Conservation (phyloP, 2,797 vertebrate species). For the Morelia viridis region DNA sequence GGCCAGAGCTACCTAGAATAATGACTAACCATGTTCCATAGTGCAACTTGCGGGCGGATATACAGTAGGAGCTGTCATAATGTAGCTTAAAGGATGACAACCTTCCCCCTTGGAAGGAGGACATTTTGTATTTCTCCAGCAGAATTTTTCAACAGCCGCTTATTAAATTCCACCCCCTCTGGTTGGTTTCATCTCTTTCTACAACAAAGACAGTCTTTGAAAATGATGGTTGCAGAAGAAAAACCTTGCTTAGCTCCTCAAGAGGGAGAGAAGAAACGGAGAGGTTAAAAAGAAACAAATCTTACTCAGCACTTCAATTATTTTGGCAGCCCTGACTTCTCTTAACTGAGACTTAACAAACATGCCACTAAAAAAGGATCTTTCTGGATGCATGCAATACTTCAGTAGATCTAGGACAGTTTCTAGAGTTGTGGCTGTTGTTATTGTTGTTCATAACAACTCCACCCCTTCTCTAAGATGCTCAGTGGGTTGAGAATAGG, state of each 20-base stretch:
- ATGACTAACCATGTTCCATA: not conserved
- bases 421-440: not conserved
- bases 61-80: too few relatives aligned
- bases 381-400: not conserved
- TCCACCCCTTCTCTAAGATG: not conserved
- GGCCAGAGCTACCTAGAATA: not conserved
- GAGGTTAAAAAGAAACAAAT: not conserved
- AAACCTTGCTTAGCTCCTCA: constrained; percentile 32
- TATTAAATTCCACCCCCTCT: constrained; percentile 49
- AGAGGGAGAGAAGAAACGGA: constrained; percentile 27
- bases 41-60: not conserved
- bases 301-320: too few relatives aligned
- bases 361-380: not conserved
- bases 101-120: not conserved
- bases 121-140: constrained; percentile 51
- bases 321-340: not conserved
- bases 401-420: not conserved
- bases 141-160: constrained; percentile 53
- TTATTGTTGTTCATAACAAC: not conserved
- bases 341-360: constrained; percentile 10
- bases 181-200: constrained; percentile 51
- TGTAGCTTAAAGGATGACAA: too few relatives aligned
- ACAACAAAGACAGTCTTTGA: constrained; percentile 45
- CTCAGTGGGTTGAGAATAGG: not conserved
- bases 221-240: constrained; percentile 47